A percentile compares a stretch with the other conserved stretches of the same genome.
Evolutionary conservation across 2,888 invertebrate genomes (phyloP).

Genomic region (Pharmacophagus antenor): DNA sequence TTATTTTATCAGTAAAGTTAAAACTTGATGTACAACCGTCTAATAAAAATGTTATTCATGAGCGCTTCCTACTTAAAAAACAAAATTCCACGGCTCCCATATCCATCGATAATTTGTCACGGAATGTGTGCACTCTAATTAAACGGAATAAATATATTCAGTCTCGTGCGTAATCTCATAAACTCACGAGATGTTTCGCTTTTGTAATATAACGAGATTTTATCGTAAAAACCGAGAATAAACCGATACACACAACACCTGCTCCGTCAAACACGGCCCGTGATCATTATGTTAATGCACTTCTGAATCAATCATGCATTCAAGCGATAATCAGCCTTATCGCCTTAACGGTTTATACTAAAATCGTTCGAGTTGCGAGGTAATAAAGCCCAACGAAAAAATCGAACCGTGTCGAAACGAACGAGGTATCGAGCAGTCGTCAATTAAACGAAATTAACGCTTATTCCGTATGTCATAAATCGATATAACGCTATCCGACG

Average conservation of each 20-base stretch:
- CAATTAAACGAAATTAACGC: constrained; percentile 77
- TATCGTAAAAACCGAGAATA: constrained; percentile 76
- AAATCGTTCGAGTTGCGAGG: constrained; percentile 44
- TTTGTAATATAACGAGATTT: constrained; percentile 74
- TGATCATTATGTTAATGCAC: constrained; percentile 76
- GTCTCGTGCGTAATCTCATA: constrained; percentile 57
- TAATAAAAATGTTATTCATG: constrained; percentile 10
- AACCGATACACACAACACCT: constrained; percentile 76
- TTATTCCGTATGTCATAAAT: constrained; percentile 74
- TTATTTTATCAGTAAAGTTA: constrained; percentile 22
- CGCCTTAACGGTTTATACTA: constrained; percentile 46
- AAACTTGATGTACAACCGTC: not conserved
- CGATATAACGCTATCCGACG: constrained; percentile 66
- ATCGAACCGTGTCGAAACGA: constrained; percentile 61
- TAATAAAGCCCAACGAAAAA: constrained; percentile 52
- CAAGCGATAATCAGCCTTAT: constrained; percentile 57
- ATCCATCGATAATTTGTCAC: constrained; percentile 22
- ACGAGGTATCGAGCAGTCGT: constrained; percentile 65
- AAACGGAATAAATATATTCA: constrained; percentile 35
- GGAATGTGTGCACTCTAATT: constrained; percentile 30
- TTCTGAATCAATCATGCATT: constrained; percentile 52
- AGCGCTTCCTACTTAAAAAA: constrained; percentile 7
- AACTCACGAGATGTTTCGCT: constrained; percentile 56
- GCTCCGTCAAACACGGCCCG: constrained; percentile 73
- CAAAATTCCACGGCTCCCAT: constrained; percentile 7